Conservation (phyloP, 2,113 vertebrate genomes). For the Hypanus sabinus region DNA sequence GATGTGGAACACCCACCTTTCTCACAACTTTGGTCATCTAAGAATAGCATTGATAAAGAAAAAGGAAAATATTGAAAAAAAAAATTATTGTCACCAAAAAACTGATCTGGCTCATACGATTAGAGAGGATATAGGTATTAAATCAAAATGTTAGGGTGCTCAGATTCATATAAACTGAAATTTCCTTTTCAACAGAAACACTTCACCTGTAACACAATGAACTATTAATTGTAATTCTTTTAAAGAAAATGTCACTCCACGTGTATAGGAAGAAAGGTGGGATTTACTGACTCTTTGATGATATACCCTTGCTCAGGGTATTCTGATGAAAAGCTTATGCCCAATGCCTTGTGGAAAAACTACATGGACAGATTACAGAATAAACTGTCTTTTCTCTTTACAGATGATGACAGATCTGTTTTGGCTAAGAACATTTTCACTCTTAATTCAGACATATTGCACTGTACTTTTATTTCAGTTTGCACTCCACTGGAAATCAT, state of each 20-base stretch:
- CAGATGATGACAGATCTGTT: neutral
- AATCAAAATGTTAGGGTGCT: neutral
- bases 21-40: slow-evolving; percentile 82
- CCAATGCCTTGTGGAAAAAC: neutral
- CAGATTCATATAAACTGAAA: neutral
- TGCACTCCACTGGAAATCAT: neutral
- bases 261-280: neutral
- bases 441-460: neutral
- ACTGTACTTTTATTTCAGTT: neutral
- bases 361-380: too few relatives aligned
- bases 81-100: neutral
- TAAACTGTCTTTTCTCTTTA: neutral
- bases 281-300: neutral
- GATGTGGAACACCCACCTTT: slow-evolving; percentile 67
- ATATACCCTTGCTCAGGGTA: neutral
- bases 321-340: neutral
- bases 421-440: neutral
- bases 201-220: neutral
- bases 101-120: neutral
- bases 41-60: slow-evolving; percentile 66
- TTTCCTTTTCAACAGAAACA: neutral
- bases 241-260: neutral
- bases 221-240: neutral
- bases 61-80: slow-evolving; percentile 46
- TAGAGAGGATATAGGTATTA: neutral